Percentiles rank a stretch among this genome's conserved stretches.
Conservation (phyloP, 2,888 invertebrate genomes). For the Aphodius granarius region DNA sequence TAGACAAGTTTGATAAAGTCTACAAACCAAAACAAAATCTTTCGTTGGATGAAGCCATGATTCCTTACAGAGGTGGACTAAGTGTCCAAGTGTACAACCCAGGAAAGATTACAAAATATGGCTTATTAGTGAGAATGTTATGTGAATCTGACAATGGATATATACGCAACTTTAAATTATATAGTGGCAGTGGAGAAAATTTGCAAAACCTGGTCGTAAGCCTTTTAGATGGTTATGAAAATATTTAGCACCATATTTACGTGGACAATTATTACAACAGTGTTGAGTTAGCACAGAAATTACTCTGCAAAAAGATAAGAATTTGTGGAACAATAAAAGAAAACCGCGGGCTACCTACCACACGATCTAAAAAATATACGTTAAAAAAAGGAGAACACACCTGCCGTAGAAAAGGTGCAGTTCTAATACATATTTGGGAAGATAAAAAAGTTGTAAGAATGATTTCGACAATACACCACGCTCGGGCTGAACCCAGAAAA, state of each 20-base stretch:
- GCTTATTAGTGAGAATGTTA: constrained; percentile 24
- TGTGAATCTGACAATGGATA: constrained; percentile 20
- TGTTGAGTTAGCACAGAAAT: background rate
- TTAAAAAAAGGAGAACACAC: too few species aligned
- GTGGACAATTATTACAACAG: too few species aligned
- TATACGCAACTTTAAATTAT: too few species aligned
- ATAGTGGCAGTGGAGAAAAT: too few species aligned
- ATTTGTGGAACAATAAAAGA: constrained; percentile 3
- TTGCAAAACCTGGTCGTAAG: background rate
- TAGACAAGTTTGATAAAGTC: too few species aligned
- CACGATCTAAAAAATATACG: too few species aligned
- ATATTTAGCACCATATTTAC: too few species aligned
- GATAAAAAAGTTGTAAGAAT: background rate
- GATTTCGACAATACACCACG: background rate
- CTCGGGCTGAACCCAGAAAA: too few species aligned
- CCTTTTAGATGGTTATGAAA: background rate
- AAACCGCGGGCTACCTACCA: constrained; percentile 2
- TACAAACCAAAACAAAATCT: constrained; percentile 26
- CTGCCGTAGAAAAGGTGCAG: background rate
- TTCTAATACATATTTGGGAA: background rate
- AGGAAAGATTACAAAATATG: constrained; percentile 25
- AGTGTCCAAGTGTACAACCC: constrained; percentile 22
- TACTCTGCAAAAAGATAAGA: background rate
- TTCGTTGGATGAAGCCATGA: constrained; percentile 23
- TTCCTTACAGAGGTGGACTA: constrained; percentile 22